Evolutionary conservation across 2,888 invertebrate genomes (phyloP).

Genomic region (Suillia variegata): DNA sequence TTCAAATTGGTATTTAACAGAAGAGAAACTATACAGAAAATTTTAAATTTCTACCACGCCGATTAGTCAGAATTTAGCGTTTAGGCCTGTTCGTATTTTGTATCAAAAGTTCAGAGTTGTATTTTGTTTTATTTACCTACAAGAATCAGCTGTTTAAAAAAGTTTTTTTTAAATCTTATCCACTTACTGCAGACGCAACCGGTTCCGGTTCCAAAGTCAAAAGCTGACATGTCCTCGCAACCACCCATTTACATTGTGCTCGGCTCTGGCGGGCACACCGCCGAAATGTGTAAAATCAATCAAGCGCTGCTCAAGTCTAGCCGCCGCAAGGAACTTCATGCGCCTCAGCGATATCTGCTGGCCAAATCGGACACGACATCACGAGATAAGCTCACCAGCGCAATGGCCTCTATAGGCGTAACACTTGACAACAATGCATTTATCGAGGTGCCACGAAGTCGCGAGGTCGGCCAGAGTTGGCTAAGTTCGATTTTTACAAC

Average conservation of each 20-base stretch:
- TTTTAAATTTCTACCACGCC: too few relatives aligned
- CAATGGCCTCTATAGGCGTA: constrained; percentile 57
- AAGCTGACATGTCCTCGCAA: too few relatives aligned
- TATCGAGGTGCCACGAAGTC: constrained; percentile 75
- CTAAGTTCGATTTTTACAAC: constrained; percentile 80
- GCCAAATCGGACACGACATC: constrained; percentile 82
- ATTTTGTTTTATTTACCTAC: too few relatives aligned
- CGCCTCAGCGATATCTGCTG: constrained; percentile 77
- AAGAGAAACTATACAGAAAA: too few relatives aligned
- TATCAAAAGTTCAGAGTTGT: too few relatives aligned
- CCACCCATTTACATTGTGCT: constrained; percentile 52
- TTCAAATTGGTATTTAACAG: too few relatives aligned
- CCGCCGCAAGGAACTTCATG: constrained; percentile 60
- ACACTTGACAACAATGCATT: constrained; percentile 63
- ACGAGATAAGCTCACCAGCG: constrained; percentile 67
- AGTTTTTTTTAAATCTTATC: too few relatives aligned
- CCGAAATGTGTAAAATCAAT: constrained; percentile 85
- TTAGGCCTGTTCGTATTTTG: too few relatives aligned
- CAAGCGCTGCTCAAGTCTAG: constrained; percentile 62
- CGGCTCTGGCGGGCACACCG: constrained; percentile 74
- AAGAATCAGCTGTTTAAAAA: background rate
- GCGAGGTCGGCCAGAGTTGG: constrained; percentile 87
- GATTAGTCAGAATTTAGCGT: too few relatives aligned
- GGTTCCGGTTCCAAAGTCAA: background rate
- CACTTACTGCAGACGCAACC: background rate